phyloP scores from a whole-genome alignment of 2,888 invertebrate species.

The Thereva unica region DNA sequence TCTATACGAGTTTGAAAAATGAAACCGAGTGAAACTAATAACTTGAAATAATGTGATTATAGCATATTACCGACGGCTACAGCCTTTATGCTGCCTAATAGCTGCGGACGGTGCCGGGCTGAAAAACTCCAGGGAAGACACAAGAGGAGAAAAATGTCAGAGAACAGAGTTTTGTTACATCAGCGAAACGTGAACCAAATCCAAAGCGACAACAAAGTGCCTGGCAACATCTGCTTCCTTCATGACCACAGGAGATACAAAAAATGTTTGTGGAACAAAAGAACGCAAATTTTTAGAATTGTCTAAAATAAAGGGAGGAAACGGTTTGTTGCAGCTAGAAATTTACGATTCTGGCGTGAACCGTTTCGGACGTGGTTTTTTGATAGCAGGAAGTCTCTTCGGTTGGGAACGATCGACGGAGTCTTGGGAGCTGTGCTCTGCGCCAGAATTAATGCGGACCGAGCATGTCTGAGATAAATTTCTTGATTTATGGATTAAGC shows the following conservation, averaged over 20 bases:
- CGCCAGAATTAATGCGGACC: too few species aligned
- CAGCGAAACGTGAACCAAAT: constrained; percentile 29
- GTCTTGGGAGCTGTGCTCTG: too few species aligned
- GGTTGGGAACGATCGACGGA: neutral
- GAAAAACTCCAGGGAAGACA: too few species aligned
- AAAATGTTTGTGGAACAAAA: neutral
- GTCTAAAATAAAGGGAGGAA: constrained; percentile 30
- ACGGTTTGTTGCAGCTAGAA: constrained; percentile 28
- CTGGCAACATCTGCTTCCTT: neutral
- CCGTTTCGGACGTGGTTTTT: constrained; percentile 17
- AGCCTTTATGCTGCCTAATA: too few species aligned
- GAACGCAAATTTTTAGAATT: neutral
- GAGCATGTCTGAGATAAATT: too few species aligned
- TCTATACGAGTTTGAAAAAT: constrained; percentile 9
- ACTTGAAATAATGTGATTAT: constrained; percentile 37
- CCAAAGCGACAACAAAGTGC: neutral
- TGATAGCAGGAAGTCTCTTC: neutral
- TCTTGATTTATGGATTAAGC: too few species aligned
- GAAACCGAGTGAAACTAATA: constrained; percentile 34
- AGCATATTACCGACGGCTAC: constrained; percentile 24
- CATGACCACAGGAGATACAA: neutral
- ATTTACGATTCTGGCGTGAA: constrained; percentile 36
- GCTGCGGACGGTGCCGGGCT: too few species aligned
- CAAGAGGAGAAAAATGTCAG: neutral
- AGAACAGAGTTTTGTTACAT: constrained; percentile 22